These are phyloP conservation scores for Brenthis hecate DNA, from an alignment of 2,888 invertebrate genomes.

Conservation along the genomic window DNA sequence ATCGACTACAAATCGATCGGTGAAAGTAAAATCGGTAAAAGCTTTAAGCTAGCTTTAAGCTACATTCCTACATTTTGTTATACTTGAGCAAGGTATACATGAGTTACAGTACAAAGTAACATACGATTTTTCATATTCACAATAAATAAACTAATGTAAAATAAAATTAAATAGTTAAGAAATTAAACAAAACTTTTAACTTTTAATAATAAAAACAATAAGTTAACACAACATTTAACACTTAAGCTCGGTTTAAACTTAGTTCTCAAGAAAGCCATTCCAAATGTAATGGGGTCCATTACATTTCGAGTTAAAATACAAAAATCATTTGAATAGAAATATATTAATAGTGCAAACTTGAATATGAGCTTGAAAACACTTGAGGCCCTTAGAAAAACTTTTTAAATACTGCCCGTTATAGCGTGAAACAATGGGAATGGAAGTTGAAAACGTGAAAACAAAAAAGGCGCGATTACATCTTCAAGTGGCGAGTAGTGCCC, in stretches of 20 bases:
- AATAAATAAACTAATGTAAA: constrained; percentile 1
- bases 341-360: constrained; percentile 56
- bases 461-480: constrained; percentile 80
- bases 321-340: constrained; percentile 49
- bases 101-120: constrained; percentile 1
- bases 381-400: constrained; percentile 53
- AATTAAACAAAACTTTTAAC: constrained; percentile 9
- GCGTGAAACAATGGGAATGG: constrained; percentile 65
- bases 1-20: too few species aligned
- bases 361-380: constrained; percentile 74
- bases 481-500: constrained; percentile 66
- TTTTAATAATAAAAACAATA: constrained; percentile 12
- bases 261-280: constrained; percentile 35
- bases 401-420: constrained; percentile 60
- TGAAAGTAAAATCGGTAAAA: too few species aligned
- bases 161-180: background rate
- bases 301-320: constrained; percentile 34
- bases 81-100: too few species aligned
- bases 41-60: too few species aligned
- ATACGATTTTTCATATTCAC: constrained; percentile 9
- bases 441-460: constrained; percentile 64
- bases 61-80: too few species aligned
- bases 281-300: constrained; percentile 37
- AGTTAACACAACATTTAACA: constrained; percentile 20
- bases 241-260: constrained; percentile 22